Evolutionary conservation across 2,113 vertebrate species (phyloP).

Genomic region (Phaetusa simplex): DNA sequence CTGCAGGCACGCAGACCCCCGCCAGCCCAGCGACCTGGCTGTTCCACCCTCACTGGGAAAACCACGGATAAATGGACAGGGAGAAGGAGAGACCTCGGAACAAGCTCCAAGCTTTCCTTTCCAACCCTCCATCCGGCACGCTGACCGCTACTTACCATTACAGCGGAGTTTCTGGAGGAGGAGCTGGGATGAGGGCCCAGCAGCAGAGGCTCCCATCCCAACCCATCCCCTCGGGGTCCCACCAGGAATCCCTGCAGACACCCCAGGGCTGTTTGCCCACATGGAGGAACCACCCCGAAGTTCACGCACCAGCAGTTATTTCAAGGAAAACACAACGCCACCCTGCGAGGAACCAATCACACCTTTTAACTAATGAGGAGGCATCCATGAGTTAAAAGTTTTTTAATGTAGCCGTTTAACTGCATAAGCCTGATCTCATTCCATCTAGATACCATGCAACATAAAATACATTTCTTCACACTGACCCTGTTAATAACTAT

Average conservation of each 20-base stretch:
- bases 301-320: not conserved
- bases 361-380: not conserved
- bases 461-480: not conserved
- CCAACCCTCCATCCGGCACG: not conserved
- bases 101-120: not conserved
- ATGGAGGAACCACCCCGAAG: not conserved
- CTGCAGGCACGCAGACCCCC: not conserved
- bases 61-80: not conserved
- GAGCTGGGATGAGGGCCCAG: not conserved
- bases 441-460: not conserved
- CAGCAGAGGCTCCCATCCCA: not conserved
- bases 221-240: not conserved
- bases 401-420: not conserved
- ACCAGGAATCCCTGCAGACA: not conserved
- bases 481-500: constrained; percentile 9
- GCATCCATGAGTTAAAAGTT: rapidly evolving
- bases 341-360: not conserved
- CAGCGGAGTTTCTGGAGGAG: not conserved
- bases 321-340: not conserved
- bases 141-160: not conserved
- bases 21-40: not conserved
- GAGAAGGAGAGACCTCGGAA: not conserved
- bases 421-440: not conserved
- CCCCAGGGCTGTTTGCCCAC: not conserved
- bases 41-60: not conserved